phyloP scores from a whole-genome alignment of 1,140 invertebrate genomes.

The Solen grandis region DNA sequence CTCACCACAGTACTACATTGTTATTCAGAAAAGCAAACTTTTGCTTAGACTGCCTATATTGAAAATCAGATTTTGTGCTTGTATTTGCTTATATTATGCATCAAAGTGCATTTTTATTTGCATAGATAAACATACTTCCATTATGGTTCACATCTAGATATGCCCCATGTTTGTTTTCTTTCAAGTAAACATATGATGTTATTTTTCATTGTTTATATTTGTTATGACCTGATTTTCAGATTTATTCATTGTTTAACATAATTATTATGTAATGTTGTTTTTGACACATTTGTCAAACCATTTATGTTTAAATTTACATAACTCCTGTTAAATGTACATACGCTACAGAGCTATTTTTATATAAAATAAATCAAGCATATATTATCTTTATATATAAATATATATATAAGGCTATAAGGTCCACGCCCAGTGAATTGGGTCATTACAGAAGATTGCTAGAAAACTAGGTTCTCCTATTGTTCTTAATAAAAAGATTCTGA shows the following conservation, averaged over 20 bases:
- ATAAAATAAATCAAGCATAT: background rate
- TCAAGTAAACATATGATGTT: slow-evolving; percentile 2
- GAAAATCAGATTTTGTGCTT: background rate
- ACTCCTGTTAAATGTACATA: slow-evolving; percentile 44
- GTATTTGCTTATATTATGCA: no score
- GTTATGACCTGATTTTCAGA: slow-evolving; percentile 12
- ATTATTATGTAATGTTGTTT: slow-evolving; percentile 35
- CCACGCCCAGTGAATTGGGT: background rate
- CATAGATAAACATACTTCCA: no score
- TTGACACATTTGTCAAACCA: slow-evolving; percentile 25
- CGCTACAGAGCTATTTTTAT: slow-evolving; percentile 51
- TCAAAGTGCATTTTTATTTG: no score
- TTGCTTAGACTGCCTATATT: background rate
- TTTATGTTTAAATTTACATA: slow-evolving; percentile 18
- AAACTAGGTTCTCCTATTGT: slow-evolving; percentile 35
- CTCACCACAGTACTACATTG: background rate
- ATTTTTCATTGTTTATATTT: slow-evolving; percentile 29
- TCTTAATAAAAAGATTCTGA: slow-evolving; percentile 50
- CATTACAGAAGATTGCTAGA: slow-evolving; percentile 15
- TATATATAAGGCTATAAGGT: background rate
- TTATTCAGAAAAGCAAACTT: background rate
- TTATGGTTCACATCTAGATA: no score
- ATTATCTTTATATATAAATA: background rate
- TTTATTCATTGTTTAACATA: slow-evolving; percentile 29
- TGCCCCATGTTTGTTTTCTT: background rate